phyloP scores from a whole-genome alignment of 2,888 invertebrate genomes.

The Harpalus rufipes region DNA sequence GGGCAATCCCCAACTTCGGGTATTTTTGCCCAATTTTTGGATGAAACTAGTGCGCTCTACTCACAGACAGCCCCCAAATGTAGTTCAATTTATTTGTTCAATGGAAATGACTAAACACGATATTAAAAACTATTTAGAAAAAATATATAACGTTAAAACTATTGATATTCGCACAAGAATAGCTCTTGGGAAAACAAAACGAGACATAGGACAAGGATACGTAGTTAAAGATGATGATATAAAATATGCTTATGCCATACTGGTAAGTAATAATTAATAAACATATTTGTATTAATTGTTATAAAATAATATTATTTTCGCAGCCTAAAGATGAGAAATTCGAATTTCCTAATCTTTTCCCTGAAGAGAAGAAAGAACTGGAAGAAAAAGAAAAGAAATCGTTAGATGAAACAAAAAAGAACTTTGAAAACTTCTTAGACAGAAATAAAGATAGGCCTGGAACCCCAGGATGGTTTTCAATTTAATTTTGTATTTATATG shows the following conservation, averaged over 20 bases:
- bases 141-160: constrained; percentile 94
- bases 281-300: constrained; percentile 1
- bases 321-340: constrained; percentile 87
- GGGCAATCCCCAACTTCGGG: constrained; percentile 95
- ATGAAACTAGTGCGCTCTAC: constrained; percentile 91
- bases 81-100: constrained; percentile 93
- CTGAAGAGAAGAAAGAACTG: constrained; percentile 78
- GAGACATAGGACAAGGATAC: constrained; percentile 81
- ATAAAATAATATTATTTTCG: constrained; percentile 72
- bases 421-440: constrained; percentile 81
- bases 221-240: constrained; percentile 90
- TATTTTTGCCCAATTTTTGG: constrained; percentile 98
- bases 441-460: constrained; percentile 85
- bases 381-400: constrained; percentile 81
- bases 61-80: constrained; percentile 85
- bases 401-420: constrained; percentile 82
- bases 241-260: constrained; percentile 87
- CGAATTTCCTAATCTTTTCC: constrained; percentile 87
- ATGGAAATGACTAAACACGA: constrained; percentile 96
- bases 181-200: constrained; percentile 83
- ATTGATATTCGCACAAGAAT: constrained; percentile 88
- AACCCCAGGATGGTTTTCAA: constrained; percentile 89
- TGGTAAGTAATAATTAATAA: constrained; percentile 81
- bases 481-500: constrained; percentile 76
- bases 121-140: constrained; percentile 94